These are phyloP conservation scores for Sphinx pinastri DNA, from an alignment of 2,888 invertebrate species.

Conservation along the genomic window DNA sequence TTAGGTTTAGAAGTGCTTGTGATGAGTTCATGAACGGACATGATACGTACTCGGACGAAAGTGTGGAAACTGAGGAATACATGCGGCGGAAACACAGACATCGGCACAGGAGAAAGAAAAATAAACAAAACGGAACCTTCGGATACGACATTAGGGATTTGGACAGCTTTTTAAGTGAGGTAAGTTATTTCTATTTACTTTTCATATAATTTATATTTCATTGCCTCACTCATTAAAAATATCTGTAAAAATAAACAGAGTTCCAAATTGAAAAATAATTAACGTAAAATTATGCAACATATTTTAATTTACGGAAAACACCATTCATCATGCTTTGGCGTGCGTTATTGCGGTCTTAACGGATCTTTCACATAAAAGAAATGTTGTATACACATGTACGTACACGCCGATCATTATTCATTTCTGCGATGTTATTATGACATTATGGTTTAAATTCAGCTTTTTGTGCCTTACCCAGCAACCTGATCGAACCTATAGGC, in stretches of 20 bases:
- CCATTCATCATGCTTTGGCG: slow-evolving; percentile 57
- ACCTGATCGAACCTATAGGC: slow-evolving; percentile 50
- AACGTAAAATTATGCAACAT: slow-evolving; percentile 32
- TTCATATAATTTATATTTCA: no score
- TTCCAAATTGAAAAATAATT: slow-evolving; percentile 26
- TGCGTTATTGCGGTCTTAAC: slow-evolving; percentile 50
- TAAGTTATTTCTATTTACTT: slow-evolving; percentile 51
- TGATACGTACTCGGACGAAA: slow-evolving; percentile 66
- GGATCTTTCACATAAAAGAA: slow-evolving; percentile 51
- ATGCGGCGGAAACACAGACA: slow-evolving; percentile 75
- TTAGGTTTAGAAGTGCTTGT: slow-evolving; percentile 70
- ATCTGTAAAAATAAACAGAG: slow-evolving; percentile 7
- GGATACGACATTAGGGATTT: slow-evolving; percentile 92
- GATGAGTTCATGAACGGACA: slow-evolving; percentile 70
- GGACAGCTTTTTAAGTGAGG: slow-evolving; percentile 90
- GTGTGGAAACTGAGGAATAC: slow-evolving; percentile 72
- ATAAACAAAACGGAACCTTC: slow-evolving; percentile 74
- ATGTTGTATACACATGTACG: slow-evolving; percentile 55
- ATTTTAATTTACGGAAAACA: slow-evolving; percentile 32
- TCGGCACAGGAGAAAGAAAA: slow-evolving; percentile 74
- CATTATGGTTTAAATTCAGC: slow-evolving; percentile 50
- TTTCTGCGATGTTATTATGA: slow-evolving; percentile 60
- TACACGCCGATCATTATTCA: slow-evolving; percentile 54
- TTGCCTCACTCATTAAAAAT: slow-evolving; percentile 4
- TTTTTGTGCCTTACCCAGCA: slow-evolving; percentile 58